These are phyloP conservation scores for Bos javanicus DNA, from an alignment of 2,113 vertebrate genomes.

Conservation along the genomic window DNA sequence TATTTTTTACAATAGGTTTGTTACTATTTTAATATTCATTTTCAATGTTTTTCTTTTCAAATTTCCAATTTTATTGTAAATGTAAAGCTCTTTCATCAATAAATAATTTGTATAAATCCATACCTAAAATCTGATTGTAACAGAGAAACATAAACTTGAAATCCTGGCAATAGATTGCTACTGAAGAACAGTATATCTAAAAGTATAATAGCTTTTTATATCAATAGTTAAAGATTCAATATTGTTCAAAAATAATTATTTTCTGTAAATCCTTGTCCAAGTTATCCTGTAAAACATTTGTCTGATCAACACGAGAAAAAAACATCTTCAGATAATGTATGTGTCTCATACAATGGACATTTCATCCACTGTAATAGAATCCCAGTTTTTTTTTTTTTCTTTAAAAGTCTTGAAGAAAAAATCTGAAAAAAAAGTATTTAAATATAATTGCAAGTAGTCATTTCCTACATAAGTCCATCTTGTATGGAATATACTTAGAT, in stretches of 20 bases:
- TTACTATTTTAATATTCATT: not conserved
- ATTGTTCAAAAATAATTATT: constrained; percentile 41
- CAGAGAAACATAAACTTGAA: not conserved
- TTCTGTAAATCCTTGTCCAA: not conserved
- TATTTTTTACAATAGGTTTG: not conserved
- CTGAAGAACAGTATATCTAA: constrained; percentile 13
- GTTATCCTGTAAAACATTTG: constrained; percentile 38
- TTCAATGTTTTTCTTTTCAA: not conserved
- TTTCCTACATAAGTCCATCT: constrained; percentile 13
- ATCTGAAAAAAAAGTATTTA: not conserved
- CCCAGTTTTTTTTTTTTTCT: not conserved
- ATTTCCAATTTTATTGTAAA: not conserved
- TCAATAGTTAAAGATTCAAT: constrained; percentile 7
- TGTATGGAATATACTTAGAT: not conserved
- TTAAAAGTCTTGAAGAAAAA: constrained; percentile 22
- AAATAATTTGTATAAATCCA: not conserved
- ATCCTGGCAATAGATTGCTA: not conserved
- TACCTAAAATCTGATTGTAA: not conserved
- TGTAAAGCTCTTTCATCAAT: not conserved
- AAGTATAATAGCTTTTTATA: constrained; percentile 22
- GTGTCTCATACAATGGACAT: not conserved
- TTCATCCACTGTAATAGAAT: constrained; percentile 43
- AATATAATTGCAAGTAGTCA: constrained; percentile 47
- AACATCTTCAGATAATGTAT: constrained; percentile 36
- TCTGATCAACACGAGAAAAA: constrained; percentile 31